These are phyloP conservation scores for Ctenopoma multispine DNA, from an alignment of 2,797 vertebrate genomes.

Conservation along the genomic window DNA sequence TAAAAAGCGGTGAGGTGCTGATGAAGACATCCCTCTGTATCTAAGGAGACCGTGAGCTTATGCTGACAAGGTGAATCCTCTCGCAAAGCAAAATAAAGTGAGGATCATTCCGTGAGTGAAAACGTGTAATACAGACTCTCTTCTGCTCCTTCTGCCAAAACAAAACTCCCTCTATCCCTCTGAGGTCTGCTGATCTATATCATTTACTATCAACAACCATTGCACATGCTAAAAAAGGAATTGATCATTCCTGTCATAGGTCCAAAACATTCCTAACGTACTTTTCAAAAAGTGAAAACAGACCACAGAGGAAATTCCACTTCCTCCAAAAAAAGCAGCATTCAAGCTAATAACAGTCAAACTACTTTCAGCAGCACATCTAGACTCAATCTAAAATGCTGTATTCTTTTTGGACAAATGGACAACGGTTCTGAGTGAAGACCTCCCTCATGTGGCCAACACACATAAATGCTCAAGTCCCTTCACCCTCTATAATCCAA, in stretches of 20 bases:
- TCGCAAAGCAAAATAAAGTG: not conserved
- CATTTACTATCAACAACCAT: slow-evolving; percentile 7
- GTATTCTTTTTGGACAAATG: not conserved
- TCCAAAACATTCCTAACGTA: slow-evolving; percentile 52
- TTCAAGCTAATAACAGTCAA: slow-evolving; percentile 24
- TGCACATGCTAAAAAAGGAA: slow-evolving; percentile 7
- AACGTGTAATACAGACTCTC: slow-evolving; percentile 14
- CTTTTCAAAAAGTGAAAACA: slow-evolving; percentile 21
- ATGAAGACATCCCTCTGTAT: slow-evolving; percentile 26
- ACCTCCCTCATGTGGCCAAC: slow-evolving; percentile 42
- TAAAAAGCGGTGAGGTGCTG: slow-evolving; percentile 5
- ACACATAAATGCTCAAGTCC: slow-evolving; percentile 8
- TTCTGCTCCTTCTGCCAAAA: slow-evolving; percentile 13
- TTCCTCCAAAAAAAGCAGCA: slow-evolving; percentile 13
- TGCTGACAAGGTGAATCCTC: slow-evolving; percentile 7
- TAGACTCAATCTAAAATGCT: slow-evolving; percentile 11
- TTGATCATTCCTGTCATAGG: slow-evolving; percentile 36
- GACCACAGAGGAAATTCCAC: not conserved
- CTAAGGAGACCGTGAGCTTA: slow-evolving; percentile 20
- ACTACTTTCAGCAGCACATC: slow-evolving; percentile 19
- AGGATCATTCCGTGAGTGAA: slow-evolving; percentile 19
- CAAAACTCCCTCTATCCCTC: slow-evolving; percentile 7
- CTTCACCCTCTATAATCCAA: slow-evolving; percentile 20
- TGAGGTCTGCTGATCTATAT: slow-evolving; percentile 23
- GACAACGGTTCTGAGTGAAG: slow-evolving; percentile 7